Evolutionary conservation across 2,113 vertebrate species (phyloP).

Genomic region (Galemys pyrenaicus): DNA sequence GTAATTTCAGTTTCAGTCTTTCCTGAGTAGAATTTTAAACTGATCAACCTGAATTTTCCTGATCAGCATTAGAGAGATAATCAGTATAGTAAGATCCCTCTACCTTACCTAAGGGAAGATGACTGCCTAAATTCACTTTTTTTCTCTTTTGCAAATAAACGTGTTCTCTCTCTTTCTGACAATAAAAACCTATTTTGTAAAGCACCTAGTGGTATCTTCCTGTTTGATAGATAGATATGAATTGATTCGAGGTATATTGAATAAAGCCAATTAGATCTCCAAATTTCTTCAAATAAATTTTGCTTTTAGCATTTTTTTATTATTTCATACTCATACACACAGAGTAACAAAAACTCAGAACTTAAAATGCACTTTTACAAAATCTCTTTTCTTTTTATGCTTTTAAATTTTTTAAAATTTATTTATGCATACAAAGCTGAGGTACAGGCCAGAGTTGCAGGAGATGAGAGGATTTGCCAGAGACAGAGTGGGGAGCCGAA

Average conservation of each 20-base stretch:
- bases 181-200: neutral
- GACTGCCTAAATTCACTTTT: neutral
- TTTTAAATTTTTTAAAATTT: neutral
- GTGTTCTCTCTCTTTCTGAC: neutral
- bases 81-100: neutral
- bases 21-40: neutral
- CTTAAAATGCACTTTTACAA: neutral
- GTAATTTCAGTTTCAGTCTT: neutral
- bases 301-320: neutral
- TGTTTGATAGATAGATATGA: neutral
- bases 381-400: neutral
- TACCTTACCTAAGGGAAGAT: neutral
- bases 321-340: slow-evolving; percentile 5
- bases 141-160: neutral
- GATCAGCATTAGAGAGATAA: neutral
- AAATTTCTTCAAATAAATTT: neutral
- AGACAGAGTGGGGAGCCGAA: too few species aligned
- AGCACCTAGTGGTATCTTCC: neutral
- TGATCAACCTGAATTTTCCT: neutral
- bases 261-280: neutral
- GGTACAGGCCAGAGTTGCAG: too few species aligned
- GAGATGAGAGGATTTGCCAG: too few species aligned
- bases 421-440: too few species aligned
- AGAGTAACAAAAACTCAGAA: neutral
- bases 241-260: neutral